Conservation (phyloP, 2,888 invertebrate genomes). For the Serripes groenlandicus region DNA sequence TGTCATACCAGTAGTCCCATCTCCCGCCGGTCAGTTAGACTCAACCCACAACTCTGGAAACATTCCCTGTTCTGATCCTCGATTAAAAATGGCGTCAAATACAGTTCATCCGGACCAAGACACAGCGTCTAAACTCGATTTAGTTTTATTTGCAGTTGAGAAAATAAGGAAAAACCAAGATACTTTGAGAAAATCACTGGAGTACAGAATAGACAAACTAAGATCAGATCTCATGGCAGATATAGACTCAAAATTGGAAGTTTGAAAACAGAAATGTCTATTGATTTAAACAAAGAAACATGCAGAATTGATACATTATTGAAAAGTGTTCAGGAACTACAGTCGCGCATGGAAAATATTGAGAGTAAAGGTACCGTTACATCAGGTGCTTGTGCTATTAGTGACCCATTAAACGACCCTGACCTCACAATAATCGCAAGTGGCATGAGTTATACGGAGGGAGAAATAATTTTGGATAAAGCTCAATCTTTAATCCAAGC, state of each 20-base stretch:
- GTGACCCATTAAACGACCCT: constrained; percentile 17
- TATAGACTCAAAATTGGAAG: constrained; percentile 20
- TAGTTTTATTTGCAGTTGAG: too few relatives aligned
- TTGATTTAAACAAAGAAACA: constrained; percentile 4
- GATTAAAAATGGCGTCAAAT: too few relatives aligned
- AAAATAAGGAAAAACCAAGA: constrained; percentile 16
- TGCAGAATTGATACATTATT: constrained; percentile 10
- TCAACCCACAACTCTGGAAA: too few relatives aligned
- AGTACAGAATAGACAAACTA: constrained; percentile 38
- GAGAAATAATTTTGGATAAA: constrained; percentile 13
- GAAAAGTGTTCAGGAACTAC: constrained; percentile 13
- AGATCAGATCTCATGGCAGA: constrained; percentile 28
- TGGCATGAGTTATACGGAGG: not conserved
- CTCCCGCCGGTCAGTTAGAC: too few relatives aligned
- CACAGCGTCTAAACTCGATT: too few relatives aligned
- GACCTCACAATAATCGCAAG: constrained; percentile 21
- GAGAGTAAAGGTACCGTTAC: not conserved
- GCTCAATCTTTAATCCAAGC: not conserved
- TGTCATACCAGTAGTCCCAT: too few relatives aligned
- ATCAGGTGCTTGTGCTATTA: too few relatives aligned
- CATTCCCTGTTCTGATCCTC: too few relatives aligned
- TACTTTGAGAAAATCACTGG: constrained; percentile 19
- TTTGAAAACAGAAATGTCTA: constrained; percentile 5
- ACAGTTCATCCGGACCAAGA: too few relatives aligned
- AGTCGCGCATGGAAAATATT: not conserved